A percentile compares a stretch with the other conserved stretches of the same genome.
Conservation (phyloP, 2,888 invertebrate genomes). For the Sturmia bella region DNA sequence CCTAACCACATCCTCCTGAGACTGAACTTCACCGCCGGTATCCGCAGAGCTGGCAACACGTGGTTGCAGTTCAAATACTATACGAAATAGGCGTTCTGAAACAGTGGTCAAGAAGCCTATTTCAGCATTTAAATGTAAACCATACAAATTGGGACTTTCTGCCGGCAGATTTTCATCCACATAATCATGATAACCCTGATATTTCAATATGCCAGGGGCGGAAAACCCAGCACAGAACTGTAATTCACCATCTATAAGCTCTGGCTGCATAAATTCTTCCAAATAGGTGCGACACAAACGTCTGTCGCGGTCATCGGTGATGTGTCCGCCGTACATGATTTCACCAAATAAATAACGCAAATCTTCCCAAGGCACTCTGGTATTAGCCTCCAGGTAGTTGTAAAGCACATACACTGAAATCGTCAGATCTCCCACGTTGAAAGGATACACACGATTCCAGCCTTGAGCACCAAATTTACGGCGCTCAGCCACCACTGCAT, state of each 20-base stretch:
- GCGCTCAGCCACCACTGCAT: constrained; percentile 95
- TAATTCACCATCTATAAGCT: constrained; percentile 93
- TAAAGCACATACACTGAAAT: constrained; percentile 95
- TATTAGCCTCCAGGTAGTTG: constrained; percentile 95
- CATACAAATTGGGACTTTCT: constrained; percentile 95
- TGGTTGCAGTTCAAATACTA: constrained; percentile 94
- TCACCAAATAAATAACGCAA: constrained; percentile 96
- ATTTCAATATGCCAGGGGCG: constrained; percentile 94
- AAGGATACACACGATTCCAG: constrained; percentile 86
- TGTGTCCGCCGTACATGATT: constrained; percentile 99
- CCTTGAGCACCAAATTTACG: constrained; percentile 87
- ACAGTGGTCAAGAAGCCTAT: constrained; percentile 95
- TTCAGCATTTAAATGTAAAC: constrained; percentile 96
- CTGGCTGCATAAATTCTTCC: constrained; percentile 93
- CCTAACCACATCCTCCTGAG: constrained; percentile 88
- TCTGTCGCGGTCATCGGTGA: constrained; percentile 98
- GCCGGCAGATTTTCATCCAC: constrained; percentile 93
- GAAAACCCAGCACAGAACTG: constrained; percentile 91
- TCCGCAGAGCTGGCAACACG: constrained; percentile 89
- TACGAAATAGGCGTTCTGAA: constrained; percentile 91
- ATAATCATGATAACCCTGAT: constrained; percentile 92
- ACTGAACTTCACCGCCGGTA: constrained; percentile 84
- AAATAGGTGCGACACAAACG: constrained; percentile 92
- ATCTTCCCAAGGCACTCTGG: constrained; percentile 96
- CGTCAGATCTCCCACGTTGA: constrained; percentile 93